Evolutionary conservation across 2,797 vertebrate genomes (phyloP), one percentile per base, ranked within the genome.

Genomic region (Glossophaga mutica): DNA sequence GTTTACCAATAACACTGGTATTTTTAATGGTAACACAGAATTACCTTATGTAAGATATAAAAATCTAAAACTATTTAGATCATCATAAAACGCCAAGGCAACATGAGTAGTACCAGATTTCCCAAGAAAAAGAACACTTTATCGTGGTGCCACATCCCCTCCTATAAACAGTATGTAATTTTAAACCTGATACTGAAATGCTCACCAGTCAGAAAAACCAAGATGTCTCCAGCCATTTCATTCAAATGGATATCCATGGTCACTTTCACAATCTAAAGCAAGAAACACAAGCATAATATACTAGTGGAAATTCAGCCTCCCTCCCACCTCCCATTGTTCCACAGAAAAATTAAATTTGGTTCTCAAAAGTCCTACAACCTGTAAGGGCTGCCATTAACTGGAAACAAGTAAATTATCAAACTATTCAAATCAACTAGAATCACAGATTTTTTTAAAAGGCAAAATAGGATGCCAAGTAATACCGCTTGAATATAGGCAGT

Each of bases 131-230:
- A n/a, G 9, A 73, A 39, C 16, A 94, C 3, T 91, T 34, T 34
- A 86, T 24, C 22, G 1, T 52, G 11, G 21, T 55, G 29, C 68
- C 32, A 59, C 12, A 67, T 29, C 9, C 9, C 18, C 22, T 42
- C 12, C 39, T 52, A 88, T 1, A 77, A 95, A 82, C 1, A 62
- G 26, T 68, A 73, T 1, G 55, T 65, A 62, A 74, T 55, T 87
- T 89, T 73, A 87, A 95, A 94, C 19, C 8, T 57, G 59, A 90
- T 52, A 85, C 78, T 77, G 44, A 94, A 94, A 87, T 26, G 39
- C 98, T 95, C 93, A 99, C 99, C 99, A 95, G 99, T 99, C 90
- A 99, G 98, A 98, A 99, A 99, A 91, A 99, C 99, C 90, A 99
- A 98, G 98, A 99, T 99, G 95, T 99, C 99, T 0, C 99, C 99